Evolutionary conservation across 2,113 vertebrate genomes (phyloP).

Genomic region (Heptranchias perlo): DNA sequence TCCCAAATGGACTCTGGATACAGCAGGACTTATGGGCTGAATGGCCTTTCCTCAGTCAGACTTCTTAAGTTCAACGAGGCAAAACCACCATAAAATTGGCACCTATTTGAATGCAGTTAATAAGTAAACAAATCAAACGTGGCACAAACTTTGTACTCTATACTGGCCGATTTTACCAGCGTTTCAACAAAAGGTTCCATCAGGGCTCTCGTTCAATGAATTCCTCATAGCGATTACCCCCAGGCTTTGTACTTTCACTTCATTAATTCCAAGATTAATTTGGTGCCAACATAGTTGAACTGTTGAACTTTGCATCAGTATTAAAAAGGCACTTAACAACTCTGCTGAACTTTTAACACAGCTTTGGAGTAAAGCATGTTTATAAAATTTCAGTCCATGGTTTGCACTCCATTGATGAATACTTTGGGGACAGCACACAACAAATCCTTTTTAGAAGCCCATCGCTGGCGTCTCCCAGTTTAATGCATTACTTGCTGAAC

Average conservation of each 20-base stretch:
- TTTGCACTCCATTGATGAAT: neutral
- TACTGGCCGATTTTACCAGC: neutral
- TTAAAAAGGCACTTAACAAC: neutral
- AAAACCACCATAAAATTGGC: neutral
- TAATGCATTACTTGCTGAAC: neutral
- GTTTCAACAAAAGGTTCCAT: neutral
- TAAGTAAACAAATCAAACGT: neutral
- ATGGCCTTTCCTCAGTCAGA: neutral
- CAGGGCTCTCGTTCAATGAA: neutral
- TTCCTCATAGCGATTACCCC: neutral
- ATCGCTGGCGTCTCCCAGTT: neutral
- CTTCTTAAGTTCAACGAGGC: neutral
- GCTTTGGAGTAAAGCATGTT: neutral
- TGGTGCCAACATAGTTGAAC: neutral
- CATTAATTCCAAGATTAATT: conserved; percentile 3
- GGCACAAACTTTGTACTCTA: neutral
- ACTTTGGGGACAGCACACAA: neutral
- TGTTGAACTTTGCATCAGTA: neutral
- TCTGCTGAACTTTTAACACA: neutral
- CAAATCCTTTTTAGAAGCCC: neutral
- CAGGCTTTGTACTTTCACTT: neutral
- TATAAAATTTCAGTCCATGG: neutral
- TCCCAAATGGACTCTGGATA: neutral
- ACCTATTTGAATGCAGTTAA: neutral
- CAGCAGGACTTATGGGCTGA: neutral